Evolutionary conservation across 2,113 vertebrate genomes (phyloP).

Genomic region (Cephalopholis sonnerati): DNA sequence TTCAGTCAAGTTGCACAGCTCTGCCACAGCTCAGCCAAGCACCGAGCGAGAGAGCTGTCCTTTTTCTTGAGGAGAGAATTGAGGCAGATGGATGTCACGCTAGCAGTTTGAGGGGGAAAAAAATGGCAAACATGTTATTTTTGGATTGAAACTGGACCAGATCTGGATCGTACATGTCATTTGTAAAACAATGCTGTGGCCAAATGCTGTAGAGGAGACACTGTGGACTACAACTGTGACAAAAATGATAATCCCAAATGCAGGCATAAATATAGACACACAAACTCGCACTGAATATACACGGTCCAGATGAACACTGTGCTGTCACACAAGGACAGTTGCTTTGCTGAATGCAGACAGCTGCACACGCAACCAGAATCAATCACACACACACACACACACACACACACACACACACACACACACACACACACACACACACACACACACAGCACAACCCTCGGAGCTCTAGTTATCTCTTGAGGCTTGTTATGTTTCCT

Average conservation of each 20-base stretch:
- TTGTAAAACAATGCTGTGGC: conserved; percentile 12
- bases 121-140: conserved; percentile 28
- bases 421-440: not conserved
- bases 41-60: conserved; percentile 19
- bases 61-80: conserved; percentile 20
- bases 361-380: conserved; percentile 42
- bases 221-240: conserved; percentile 13
- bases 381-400: conserved; percentile 32
- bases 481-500: conserved; percentile 71
- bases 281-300: not conserved
- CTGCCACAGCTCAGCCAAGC: conserved; percentile 20
- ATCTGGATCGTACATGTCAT: conserved; percentile 5
- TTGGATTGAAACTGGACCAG: conserved; percentile 9
- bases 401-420: not conserved
- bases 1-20: conserved; percentile 26
- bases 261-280: conserved; percentile 25
- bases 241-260: conserved; percentile 27
- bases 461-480: conserved; percentile 48
- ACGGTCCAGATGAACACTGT: conserved; percentile 12
- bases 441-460: conserved; percentile 8
- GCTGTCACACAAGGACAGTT: conserved; percentile 41
- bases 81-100: conserved; percentile 35
- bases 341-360: conserved; percentile 34
- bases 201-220: conserved; percentile 23
- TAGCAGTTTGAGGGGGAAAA: not conserved